Evolutionary conservation across 2,797 vertebrate species (phyloP).

Genomic region (Xerus rutilus): DNA sequence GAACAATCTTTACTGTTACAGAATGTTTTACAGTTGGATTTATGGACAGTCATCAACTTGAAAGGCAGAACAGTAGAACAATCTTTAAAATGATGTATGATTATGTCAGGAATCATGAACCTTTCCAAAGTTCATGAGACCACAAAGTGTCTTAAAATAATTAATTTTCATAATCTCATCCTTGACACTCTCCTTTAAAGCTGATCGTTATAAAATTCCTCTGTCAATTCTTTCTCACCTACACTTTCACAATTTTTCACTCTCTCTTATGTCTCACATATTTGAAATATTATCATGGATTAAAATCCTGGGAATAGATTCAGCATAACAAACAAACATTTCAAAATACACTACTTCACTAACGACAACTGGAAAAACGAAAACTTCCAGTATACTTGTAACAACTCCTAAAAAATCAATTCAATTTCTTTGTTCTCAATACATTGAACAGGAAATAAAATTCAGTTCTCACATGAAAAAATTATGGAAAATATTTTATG

Average conservation of each 20-base stretch:
- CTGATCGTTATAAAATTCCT: not conserved
- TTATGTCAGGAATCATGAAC: not conserved
- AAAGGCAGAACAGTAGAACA: not conserved
- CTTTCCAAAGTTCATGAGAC: not conserved
- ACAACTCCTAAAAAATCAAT: not conserved
- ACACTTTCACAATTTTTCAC: not conserved
- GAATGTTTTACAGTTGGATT: not conserved
- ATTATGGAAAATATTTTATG: not conserved
- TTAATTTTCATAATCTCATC: not conserved
- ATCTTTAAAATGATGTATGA: slow-evolving; percentile 32
- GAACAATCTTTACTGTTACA: not conserved
- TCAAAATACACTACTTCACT: not conserved
- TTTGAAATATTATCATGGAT: not conserved
- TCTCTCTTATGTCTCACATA: not conserved
- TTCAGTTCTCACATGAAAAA: not conserved
- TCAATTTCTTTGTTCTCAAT: not conserved
- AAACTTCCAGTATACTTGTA: not conserved
- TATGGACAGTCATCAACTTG: not conserved
- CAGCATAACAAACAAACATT: not conserved
- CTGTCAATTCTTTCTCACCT: not conserved
- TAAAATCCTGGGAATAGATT: not conserved
- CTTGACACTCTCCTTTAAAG: not conserved
- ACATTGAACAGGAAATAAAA: not conserved
- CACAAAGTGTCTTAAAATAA: slow-evolving; percentile 35
- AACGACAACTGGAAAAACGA: not conserved